phyloP scores from a whole-genome alignment of 2,797 vertebrate species.

The Hyperoplus immaculatus region DNA sequence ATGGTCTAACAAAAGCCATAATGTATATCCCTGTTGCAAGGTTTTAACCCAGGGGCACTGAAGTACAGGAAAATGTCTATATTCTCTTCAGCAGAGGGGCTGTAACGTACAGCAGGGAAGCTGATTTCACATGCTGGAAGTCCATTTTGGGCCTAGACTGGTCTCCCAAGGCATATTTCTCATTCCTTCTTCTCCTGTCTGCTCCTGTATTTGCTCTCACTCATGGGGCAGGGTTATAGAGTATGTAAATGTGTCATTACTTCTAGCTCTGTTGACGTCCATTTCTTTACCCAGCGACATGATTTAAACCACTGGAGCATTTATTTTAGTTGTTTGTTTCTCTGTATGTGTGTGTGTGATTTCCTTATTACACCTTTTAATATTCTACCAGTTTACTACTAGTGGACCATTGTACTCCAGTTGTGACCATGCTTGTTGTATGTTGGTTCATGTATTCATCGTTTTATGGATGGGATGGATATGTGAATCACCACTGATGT shows the following conservation, averaged over 20 bases:
- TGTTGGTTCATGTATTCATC: too few relatives aligned
- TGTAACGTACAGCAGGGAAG: constrained; percentile 69
- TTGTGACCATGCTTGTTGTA: too few relatives aligned
- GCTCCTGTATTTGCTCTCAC: constrained; percentile 21
- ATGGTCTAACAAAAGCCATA: constrained; percentile 68
- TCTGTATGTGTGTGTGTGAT: not conserved
- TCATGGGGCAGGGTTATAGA: constrained; percentile 22
- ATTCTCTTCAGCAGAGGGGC: constrained; percentile 62
- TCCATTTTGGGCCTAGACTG: constrained; percentile 44
- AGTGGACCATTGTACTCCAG: too few relatives aligned
- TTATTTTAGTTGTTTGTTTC: constrained; percentile 16
- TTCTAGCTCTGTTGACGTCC: constrained; percentile 35
- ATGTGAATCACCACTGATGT: not conserved
- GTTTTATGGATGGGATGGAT: accelerated
- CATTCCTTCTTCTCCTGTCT: constrained; percentile 24
- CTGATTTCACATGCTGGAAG: constrained; percentile 71
- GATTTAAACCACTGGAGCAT: constrained; percentile 41
- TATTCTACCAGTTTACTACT: too few relatives aligned
- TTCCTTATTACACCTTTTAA: too few relatives aligned
- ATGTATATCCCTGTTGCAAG: constrained; percentile 65
- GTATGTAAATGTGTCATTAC: constrained; percentile 34
- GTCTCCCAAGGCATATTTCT: constrained; percentile 45
- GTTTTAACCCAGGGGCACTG: constrained; percentile 60
- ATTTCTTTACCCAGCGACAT: constrained; percentile 20
- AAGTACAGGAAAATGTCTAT: constrained; percentile 69